These are phyloP conservation scores for Ardeotis arabs DNA, from an alignment of 2,113 vertebrate genomes.

Conservation along the genomic window DNA sequence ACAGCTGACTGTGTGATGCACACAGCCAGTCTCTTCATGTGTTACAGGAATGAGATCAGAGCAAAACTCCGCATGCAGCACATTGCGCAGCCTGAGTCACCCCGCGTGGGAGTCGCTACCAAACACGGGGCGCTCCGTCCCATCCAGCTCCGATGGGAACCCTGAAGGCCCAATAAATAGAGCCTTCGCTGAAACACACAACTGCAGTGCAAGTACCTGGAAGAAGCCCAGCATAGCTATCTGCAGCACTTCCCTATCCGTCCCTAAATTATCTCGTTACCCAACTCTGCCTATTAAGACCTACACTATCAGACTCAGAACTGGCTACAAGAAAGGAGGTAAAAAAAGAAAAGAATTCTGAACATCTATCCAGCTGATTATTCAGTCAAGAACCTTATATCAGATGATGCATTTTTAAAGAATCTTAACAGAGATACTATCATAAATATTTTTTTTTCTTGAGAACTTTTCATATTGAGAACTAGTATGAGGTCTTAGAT, in stretches of 20 bases:
- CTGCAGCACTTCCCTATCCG: background rate
- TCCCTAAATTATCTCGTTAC: background rate
- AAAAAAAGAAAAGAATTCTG: background rate
- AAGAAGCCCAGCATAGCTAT: background rate
- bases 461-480: background rate
- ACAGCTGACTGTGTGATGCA: background rate
- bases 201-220: background rate
- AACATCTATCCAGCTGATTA: background rate
- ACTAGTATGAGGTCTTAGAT: background rate
- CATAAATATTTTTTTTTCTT: background rate
- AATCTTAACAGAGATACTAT: background rate
- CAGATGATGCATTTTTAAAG: background rate
- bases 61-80: background rate
- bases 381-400: background rate
- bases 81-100: background rate
- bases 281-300: background rate
- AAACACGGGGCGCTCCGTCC: accelerated
- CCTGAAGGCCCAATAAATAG: background rate
- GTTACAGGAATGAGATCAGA: background rate
- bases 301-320: background rate
- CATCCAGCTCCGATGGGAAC: background rate
- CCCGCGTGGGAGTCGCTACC: background rate
- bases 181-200: background rate
- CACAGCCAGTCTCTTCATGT: accelerated
- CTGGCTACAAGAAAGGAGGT: background rate